Evolutionary conservation across 2,797 vertebrate species (phyloP).

Genomic region (Microctenopoma stevenorrisi): DNA sequence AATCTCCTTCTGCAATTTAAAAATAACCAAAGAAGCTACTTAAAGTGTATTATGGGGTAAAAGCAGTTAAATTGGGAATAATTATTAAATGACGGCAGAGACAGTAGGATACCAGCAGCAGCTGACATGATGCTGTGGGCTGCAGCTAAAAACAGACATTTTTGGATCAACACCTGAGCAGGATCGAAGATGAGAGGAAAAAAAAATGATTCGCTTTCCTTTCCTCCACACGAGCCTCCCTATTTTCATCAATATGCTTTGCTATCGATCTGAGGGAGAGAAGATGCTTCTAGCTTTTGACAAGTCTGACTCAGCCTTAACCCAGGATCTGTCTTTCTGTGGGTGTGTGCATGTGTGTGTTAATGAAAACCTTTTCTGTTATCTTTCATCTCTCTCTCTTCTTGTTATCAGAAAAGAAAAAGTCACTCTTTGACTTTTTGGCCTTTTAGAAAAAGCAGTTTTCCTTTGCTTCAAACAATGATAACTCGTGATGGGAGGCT

Average conservation of each 20-base stretch:
- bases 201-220: slow-evolving; percentile 42
- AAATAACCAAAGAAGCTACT: background rate
- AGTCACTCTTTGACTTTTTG: slow-evolving; percentile 26
- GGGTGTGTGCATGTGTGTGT: slow-evolving; percentile 7
- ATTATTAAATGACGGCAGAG: background rate
- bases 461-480: slow-evolving; percentile 21
- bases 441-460: slow-evolving; percentile 32
- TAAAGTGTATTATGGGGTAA: background rate
- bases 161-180: slow-evolving; percentile 71
- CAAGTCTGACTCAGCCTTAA: slow-evolving; percentile 34
- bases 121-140: slow-evolving; percentile 59
- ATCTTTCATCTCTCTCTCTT: slow-evolving; percentile 12
- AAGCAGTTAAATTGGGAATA: background rate
- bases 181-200: slow-evolving; percentile 41
- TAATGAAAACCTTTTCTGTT: slow-evolving; percentile 4
- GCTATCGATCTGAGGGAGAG: slow-evolving; percentile 50
- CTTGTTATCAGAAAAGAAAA: slow-evolving; percentile 6
- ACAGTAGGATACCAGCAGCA: slow-evolving; percentile 17
- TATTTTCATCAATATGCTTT: slow-evolving; percentile 38
- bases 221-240: slow-evolving; percentile 49
- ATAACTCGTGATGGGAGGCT: slow-evolving; percentile 39
- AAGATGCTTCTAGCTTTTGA: slow-evolving; percentile 23
- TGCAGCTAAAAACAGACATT: slow-evolving; percentile 71
- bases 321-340: background rate
- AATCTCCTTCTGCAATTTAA: background rate